Evolutionary conservation across 2,888 invertebrate genomes (phyloP), one percentile per base, ranked within the genome.

Genomic region (Phyllotreta striolata): DNA sequence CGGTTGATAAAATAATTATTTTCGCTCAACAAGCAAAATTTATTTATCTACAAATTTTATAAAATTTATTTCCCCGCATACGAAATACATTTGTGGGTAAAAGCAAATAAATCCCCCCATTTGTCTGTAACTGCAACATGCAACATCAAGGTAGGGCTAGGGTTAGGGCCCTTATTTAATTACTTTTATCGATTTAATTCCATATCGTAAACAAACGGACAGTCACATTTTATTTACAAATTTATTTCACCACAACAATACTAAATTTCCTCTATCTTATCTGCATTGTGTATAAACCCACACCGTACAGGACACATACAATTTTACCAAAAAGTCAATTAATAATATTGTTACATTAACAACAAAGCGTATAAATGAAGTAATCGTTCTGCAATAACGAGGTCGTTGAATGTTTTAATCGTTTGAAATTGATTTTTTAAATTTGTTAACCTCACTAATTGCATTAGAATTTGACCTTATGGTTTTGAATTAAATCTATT

Each of bases 81-180:
- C 10, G 9, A 47, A 47, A 24, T 14, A 37, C 10, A 49, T 37
- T 4, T 37, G 10, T 49, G n/a, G 14, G 1, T 51, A 52, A 12
- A 38, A 13, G 7, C 7, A 0, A 38, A 37, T 51, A 44, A 7
- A 34, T 39, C 44, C 10, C 37, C 60, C 49, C 38, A 35, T 52
- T 9, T 43, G 52, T 43, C 37, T 13, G 43, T 35, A n/a, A 51
- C 35, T 51, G 35, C n/a, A 57, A 63, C 69, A 69, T 67, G 69
- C 69, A 62, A 69, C n/a, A 51, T 66, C 43, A 62, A 67, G 69
- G 69, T 67, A 69, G 63, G 69, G 66, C 63, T 64, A 34, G 62
- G 63, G 58, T 62, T 54, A 57, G 38, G 51, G 66, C 60, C 62
- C 65, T 58, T 62, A 49, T 55, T 61, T 51, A 60, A 68, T 66